These are phyloP conservation scores for Thamnaconus septentrionalis DNA, from an alignment of 2,113 vertebrate species.

Conservation along the genomic window DNA sequence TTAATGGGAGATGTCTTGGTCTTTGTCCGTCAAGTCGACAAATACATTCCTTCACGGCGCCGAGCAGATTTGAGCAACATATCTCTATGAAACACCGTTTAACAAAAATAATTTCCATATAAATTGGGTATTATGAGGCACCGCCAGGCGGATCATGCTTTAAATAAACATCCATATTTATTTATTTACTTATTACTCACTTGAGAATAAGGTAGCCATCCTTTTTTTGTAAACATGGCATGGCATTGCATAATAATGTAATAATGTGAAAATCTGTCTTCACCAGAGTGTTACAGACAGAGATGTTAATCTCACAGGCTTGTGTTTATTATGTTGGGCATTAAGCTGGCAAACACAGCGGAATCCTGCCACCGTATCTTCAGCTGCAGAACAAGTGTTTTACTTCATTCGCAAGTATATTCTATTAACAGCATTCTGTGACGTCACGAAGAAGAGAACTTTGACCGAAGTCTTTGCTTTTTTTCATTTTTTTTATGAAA, in stretches of 20 bases:
- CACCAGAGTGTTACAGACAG: too few relatives aligned
- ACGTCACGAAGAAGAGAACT: not conserved
- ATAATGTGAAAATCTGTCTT: too few relatives aligned
- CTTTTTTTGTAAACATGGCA: too few relatives aligned
- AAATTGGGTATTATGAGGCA: constrained; percentile 28
- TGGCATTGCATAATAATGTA: too few relatives aligned
- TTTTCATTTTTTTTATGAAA: not conserved
- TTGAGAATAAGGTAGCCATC: not conserved
- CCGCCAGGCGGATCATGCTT: not conserved
- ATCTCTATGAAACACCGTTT: constrained; percentile 7
- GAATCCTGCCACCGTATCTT: too few relatives aligned
- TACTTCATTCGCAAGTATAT: too few relatives aligned
- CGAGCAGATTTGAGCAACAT: constrained; percentile 1
- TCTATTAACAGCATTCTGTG: too few relatives aligned
- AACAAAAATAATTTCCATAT: constrained; percentile 48
- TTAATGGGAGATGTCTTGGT: not conserved
- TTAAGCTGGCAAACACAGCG: too few relatives aligned
- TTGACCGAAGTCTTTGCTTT: not conserved
- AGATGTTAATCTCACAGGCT: too few relatives aligned
- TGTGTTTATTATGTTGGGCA: too few relatives aligned
- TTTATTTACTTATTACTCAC: not conserved
- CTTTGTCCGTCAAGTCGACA: constrained; percentile 24
- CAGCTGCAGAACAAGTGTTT: too few relatives aligned
- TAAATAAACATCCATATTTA: too few relatives aligned
- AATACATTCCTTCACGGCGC: constrained; percentile 13